Base-by-base conservation (phyloP, 35 echinoderm and acorn worm genomes). In the Diadema setosum region DNA sequence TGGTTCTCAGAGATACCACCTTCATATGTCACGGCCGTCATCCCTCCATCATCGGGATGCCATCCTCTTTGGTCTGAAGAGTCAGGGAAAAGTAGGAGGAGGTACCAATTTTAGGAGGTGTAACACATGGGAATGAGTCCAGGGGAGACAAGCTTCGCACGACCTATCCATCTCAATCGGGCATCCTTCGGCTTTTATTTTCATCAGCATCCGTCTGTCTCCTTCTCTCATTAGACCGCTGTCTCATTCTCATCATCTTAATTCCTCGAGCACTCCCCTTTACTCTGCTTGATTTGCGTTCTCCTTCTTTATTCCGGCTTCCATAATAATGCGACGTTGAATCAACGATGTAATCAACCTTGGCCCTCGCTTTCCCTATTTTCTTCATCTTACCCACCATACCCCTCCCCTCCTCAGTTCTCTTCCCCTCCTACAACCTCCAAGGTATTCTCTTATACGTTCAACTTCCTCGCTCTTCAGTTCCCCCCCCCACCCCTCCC, bases 141-240 rank as follows among this genome's bases (percentile, higher is more conserved):
- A n/a, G n/a, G n/a, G n/a, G n/a, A n/a, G n/a, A n/a, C n/a, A n/a
- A 36, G 37, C 73, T 15, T 5, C 11, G 44, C 73, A 78, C 73
- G 73, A 78, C 40, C 73, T 36, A 78, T 78, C 73, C 73, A 78
- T 78, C 73, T 78, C 39, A 18, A 78, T 78, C 44, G 35, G 14
- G 8, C 27, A 42, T 42, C 33, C 29, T 39, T 44, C 40, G 44
- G 40, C 33, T 78, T 36, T 9, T 26, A 78, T 78, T 78, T 78
- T 78, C 73, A 78, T 78, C 73, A 39, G 37, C n/a, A 78, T 78
- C 73, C 37, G 23, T 78, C 73, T 78, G 73, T 78, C 73, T 78
- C 73, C 73, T 41, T 39, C 73, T 44, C 44, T 36, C 40, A 78
- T 78, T 78, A 78, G 40, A 78, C 36, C n/a, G 27, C 37, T 78